These are phyloP conservation scores for Bradypodion ventrale DNA, from an alignment of 2,797 vertebrate genomes.

Conservation along the genomic window DNA sequence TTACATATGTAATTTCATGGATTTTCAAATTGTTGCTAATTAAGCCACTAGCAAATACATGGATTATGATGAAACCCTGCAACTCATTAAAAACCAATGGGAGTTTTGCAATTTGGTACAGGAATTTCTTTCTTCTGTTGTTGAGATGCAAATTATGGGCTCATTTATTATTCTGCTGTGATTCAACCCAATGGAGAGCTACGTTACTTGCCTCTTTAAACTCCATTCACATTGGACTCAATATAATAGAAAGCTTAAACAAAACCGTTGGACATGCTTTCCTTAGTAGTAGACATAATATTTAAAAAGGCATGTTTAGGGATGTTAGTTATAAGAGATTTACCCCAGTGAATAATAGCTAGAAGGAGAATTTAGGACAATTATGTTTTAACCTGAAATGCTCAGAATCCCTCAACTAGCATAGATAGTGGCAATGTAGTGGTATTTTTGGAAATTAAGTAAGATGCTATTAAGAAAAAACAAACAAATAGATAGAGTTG, in stretches of 20 bases:
- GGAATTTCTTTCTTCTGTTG: neutral
- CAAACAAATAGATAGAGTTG: neutral
- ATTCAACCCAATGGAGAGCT: neutral
- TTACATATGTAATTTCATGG: constrained; percentile 24
- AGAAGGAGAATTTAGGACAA: neutral
- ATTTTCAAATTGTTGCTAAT: neutral
- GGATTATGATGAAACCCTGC: neutral
- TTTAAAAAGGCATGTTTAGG: neutral
- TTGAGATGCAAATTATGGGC: neutral
- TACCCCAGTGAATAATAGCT: neutral
- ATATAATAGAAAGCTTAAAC: neutral
- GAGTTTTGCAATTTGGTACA: neutral
- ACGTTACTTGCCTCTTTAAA: neutral
- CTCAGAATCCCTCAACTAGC: too few relatives aligned
- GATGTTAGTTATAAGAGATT: neutral
- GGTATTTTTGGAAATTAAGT: neutral
- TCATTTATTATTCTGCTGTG: neutral
- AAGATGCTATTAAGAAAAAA: neutral
- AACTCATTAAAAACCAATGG: neutral
- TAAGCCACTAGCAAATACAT: neutral
- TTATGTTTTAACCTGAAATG: neutral
- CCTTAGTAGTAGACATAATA: neutral
- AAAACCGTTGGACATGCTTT: neutral
- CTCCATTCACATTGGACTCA: neutral
- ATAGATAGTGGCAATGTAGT: too few relatives aligned